A percentile compares a stretch with the other conserved stretches of the same genome.
These are phyloP conservation scores for Lineus longissimus DNA, from an alignment of 1,140 invertebrate species.

Conservation along the genomic window DNA sequence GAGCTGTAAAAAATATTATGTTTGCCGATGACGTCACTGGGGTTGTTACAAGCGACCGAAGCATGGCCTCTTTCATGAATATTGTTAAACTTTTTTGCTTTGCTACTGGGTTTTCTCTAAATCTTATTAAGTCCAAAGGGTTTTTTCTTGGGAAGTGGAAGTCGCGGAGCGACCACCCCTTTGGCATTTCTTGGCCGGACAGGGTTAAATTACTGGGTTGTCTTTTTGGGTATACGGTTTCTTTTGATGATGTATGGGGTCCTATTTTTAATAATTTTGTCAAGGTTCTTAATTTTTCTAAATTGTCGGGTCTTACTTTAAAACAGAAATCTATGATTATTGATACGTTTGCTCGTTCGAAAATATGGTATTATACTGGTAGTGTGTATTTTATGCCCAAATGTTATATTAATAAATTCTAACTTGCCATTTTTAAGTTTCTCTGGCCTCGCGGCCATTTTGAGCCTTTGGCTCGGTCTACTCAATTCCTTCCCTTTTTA, in stretches of 20 bases:
- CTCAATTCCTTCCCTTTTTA: not conserved
- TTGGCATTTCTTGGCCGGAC: slow-evolving; percentile 25
- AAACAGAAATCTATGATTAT: slow-evolving; percentile 21
- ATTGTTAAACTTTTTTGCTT: no score
- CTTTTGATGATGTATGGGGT: slow-evolving; percentile 21
- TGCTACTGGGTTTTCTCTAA: not conserved
- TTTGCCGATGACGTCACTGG: slow-evolving; percentile 3
- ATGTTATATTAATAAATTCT: not conserved
- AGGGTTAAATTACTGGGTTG: slow-evolving; percentile 22
- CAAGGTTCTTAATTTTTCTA: slow-evolving; percentile 12
- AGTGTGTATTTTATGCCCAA: slow-evolving; percentile 16
- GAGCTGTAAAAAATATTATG: not conserved
- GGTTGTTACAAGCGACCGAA: no score
- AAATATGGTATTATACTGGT: slow-evolving; percentile 25
- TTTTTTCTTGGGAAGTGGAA: slow-evolving; percentile 27
- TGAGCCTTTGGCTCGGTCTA: not conserved
- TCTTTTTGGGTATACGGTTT: slow-evolving; percentile 18
- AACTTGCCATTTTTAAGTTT: not conserved
- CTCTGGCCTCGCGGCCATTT: slow-evolving; percentile 1
- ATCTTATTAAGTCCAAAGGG: slow-evolving; percentile 23
- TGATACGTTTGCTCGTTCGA: slow-evolving; percentile 21
- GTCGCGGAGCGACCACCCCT: slow-evolving; percentile 21
- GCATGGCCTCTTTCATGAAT: no score
- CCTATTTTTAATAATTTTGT: slow-evolving; percentile 18
- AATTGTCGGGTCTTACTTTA: slow-evolving; percentile 18